Evolutionary conservation across 2,797 vertebrate genomes (phyloP).

Genomic region (Microtus agrestis): DNA sequence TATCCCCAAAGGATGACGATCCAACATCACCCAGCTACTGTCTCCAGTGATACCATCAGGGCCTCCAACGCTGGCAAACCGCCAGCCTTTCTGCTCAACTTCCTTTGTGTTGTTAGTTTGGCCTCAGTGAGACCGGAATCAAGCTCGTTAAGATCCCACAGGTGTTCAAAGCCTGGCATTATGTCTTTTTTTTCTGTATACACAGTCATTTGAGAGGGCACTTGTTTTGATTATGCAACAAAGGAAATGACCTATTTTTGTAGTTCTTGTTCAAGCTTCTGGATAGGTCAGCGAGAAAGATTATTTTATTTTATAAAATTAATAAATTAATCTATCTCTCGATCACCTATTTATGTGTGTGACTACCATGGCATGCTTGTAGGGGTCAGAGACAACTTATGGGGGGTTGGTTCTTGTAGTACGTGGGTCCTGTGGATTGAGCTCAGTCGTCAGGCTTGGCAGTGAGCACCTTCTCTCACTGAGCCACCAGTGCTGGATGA

Average conservation of each 20-base stretch:
- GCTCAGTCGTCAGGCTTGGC: neutral
- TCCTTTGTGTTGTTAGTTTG: neutral
- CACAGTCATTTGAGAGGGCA: neutral
- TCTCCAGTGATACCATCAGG: neutral
- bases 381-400: neutral
- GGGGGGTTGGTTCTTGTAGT: neutral
- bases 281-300: neutral
- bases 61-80: fast-evolving
- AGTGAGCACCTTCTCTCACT: neutral
- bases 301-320: neutral
- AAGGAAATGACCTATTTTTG: neutral
- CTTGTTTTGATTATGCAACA: neutral
- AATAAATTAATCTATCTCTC: neutral
- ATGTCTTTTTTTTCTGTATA: neutral
- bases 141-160: neutral
- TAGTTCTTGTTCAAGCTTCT: neutral
- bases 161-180: neutral
- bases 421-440: neutral
- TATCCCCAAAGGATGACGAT: neutral
- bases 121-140: neutral
- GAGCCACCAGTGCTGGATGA: neutral
- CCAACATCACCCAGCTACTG: neutral
- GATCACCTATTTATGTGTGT: neutral
- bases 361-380: neutral
- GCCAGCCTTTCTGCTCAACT: neutral